phyloP scores from a whole-genome alignment of 2,888 invertebrate genomes.

The Auanema sp. region DNA sequence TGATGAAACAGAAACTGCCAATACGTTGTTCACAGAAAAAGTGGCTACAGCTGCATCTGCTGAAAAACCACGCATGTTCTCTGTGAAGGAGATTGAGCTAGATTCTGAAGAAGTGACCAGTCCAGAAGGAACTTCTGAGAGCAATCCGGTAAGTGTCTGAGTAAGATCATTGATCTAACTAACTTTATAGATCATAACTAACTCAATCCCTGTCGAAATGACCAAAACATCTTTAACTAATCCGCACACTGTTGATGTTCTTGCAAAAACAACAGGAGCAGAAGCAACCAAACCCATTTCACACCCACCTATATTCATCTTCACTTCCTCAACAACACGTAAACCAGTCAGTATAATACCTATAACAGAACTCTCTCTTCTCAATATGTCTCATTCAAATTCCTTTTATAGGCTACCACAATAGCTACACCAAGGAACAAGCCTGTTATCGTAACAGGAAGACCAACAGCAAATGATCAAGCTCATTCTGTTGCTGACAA shows the following conservation, averaged over 20 bases:
- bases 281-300: background rate
- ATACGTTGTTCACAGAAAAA: background rate
- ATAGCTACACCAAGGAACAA: background rate
- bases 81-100: background rate
- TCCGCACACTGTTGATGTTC: too few relatives aligned
- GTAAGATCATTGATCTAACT: too few relatives aligned
- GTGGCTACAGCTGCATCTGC: background rate
- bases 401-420: background rate
- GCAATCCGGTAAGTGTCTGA: too few relatives aligned
- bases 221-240: too few relatives aligned
- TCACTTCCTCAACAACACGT: background rate
- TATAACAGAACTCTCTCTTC: background rate
- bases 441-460: conserved; percentile 13
- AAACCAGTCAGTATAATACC: background rate
- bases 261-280: too few relatives aligned
- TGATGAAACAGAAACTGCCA: background rate
- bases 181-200: too few relatives aligned
- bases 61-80: background rate
- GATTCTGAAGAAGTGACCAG: background rate
- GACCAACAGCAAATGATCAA: conserved; percentile 8
- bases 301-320: too few relatives aligned
- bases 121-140: too few relatives aligned
- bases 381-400: background rate
- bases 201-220: background rate
- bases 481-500: background rate